phyloP scores from a whole-genome alignment of 2,888 invertebrate species.

The Ctena decussata region DNA sequence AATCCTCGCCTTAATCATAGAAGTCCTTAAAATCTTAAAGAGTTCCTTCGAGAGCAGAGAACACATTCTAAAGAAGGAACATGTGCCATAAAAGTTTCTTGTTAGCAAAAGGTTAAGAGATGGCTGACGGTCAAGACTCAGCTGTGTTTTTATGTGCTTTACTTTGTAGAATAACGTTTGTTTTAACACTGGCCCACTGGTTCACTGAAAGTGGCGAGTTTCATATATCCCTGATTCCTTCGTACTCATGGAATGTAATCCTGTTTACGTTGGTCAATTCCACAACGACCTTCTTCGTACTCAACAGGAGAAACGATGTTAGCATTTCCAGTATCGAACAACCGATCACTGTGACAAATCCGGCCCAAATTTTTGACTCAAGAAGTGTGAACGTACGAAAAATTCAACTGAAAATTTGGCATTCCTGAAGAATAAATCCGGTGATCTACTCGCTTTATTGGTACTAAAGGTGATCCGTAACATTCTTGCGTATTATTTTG shows the following conservation, averaged over 20 bases:
- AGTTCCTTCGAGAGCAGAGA: too few relatives aligned
- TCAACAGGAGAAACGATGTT: background rate
- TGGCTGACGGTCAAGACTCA: background rate
- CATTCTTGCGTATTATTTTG: background rate
- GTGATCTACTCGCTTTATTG: background rate
- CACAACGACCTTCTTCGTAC: background rate
- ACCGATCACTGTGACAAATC: background rate
- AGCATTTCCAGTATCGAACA: too few relatives aligned
- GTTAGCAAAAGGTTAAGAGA: too few relatives aligned
- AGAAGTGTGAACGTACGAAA: background rate
- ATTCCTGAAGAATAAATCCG: background rate
- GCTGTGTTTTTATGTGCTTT: background rate
- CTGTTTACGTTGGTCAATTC: background rate
- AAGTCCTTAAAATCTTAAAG: too few relatives aligned
- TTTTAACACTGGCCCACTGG: background rate
- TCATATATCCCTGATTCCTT: background rate
- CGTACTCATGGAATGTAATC: background rate
- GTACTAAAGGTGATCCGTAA: background rate
- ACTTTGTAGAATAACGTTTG: background rate
- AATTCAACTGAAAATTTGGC: background rate
- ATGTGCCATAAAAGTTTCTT: too few relatives aligned
- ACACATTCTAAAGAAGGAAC: too few relatives aligned
- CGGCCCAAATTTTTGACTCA: background rate
- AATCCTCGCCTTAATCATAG: too few relatives aligned
- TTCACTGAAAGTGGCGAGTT: background rate